phyloP scores from a whole-genome alignment of 2,888 invertebrate species.

The Eristalis tenax region DNA sequence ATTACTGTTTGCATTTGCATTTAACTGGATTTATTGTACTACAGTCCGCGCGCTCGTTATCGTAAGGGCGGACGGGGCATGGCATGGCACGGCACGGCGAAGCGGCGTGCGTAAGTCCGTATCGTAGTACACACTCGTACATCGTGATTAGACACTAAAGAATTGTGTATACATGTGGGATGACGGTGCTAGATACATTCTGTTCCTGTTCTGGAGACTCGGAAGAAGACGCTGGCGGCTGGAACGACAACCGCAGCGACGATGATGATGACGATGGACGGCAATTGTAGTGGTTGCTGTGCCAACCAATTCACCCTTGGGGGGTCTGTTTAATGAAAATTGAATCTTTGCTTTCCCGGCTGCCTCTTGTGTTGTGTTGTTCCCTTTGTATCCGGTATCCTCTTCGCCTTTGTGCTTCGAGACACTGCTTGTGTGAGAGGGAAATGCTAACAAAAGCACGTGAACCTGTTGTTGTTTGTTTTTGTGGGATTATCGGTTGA shows the following conservation, averaged over 20 bases:
- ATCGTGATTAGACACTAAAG: slow-evolving; percentile 7
- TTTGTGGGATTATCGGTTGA: slow-evolving; percentile 9
- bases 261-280: not conserved
- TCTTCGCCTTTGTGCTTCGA: not conserved
- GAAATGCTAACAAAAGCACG: slow-evolving; percentile 5
- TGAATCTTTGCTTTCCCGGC: not conserved
- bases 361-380: not conserved
- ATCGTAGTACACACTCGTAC: slow-evolving; percentile 11
- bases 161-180: not conserved
- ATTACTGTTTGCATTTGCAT: slow-evolving; percentile 61
- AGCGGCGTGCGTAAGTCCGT: slow-evolving; percentile 24
- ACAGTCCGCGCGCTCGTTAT: slow-evolving; percentile 22
- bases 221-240: not conserved
- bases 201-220: not conserved
- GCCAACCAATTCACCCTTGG: not conserved
- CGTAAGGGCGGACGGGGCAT: not conserved
- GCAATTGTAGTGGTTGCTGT: slow-evolving; percentile 1
- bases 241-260: too few species aligned
- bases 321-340: not conserved
- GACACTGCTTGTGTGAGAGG: not conserved
- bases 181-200: not conserved
- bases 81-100: not conserved
- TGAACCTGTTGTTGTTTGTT: slow-evolving; percentile 14
- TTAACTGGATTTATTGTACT: slow-evolving; percentile 44
- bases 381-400: not conserved